Percentiles rank a stretch among this genome's conserved stretches.
Conservation (phyloP, 2,888 invertebrate genomes). For the Barypeithes pellucidus region DNA sequence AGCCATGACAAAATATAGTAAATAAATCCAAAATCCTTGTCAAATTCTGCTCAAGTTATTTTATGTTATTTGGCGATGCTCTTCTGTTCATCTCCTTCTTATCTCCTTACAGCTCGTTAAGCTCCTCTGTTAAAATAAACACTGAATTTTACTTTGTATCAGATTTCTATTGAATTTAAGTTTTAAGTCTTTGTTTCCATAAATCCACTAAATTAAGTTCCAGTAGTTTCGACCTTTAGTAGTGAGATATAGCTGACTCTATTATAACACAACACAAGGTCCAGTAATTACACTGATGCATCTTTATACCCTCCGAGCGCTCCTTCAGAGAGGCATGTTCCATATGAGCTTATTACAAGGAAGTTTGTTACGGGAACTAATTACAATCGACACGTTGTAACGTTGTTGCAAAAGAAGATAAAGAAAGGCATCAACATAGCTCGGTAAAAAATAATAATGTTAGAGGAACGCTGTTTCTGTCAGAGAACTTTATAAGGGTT, state of each 20-base stretch:
- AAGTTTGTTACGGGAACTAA: no score
- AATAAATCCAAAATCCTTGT: neutral
- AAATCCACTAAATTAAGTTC: neutral
- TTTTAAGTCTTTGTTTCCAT: neutral
- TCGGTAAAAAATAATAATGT: no score
- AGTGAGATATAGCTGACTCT: neutral
- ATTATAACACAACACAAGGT: no score
- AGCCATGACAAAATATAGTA: neutral
- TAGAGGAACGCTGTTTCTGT: no score
- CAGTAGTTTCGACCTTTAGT: neutral
- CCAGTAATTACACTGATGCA: no score
- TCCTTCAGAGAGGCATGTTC: no score
- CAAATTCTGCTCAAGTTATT: constrained; percentile 9
- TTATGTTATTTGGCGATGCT: constrained; percentile 4
- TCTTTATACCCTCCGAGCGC: no score
- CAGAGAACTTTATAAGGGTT: no score
- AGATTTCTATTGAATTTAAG: constrained; percentile 12
- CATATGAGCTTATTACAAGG: no score
- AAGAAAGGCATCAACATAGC: no score
- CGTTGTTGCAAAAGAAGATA: no score
- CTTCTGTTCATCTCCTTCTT: constrained; percentile 12
- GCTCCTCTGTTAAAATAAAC: constrained; percentile 14
- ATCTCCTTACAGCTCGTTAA: constrained; percentile 22
- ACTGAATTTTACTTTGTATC: constrained; percentile 11
- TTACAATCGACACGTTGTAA: no score